Base-by-base conservation (phyloP, 30 jellyfish, hydroid and myxozoan species). In the Turritopsis rubra region DNA sequence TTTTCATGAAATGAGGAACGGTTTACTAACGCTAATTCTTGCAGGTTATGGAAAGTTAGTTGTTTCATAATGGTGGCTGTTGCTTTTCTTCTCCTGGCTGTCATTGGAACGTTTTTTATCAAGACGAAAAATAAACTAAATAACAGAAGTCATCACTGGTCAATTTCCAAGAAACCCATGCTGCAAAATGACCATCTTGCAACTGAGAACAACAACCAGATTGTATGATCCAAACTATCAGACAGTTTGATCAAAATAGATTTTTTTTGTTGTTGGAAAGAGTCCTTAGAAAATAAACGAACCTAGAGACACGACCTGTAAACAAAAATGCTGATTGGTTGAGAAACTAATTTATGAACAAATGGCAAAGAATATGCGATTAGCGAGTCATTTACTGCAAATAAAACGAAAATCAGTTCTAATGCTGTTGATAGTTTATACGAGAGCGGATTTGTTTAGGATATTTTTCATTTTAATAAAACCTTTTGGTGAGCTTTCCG, bases 21-120 rank as follows among this genome's bases (percentile, higher is more conserved):
- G 60, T 41, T 5, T 5, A 41, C 60, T 41, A 41, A 41, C 60
- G 60, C 9, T 41, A 41, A 68, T 68, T 68, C 31, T 68, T 26
- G 77, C 87, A 80, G 87, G 87, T 80, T 80, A 60, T 80, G 87
- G 87, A 80, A 80, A 26, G 28, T 27, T 19, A 28, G 25, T 0
- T 80, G 87, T 52, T 52, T 80, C 53, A 65, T 70, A 29, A 30
- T 80, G 26, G 81, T 80, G 5, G 87, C 87, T 21, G 87, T 80
- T 27, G 87, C 79, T 53, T 20, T 53, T 17, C 7, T 80, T 31
- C 82, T 80, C 25, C 24, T 74, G 26, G 65, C 65, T 80, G 26
- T 52, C 19, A 28, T 80, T 65, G 81, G 81, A 4, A 16, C 60
- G 81, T 24, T 80, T 65, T 9, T 80, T 20, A 77, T 52, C n/a